Conservation (phyloP, 2,113 vertebrate genomes). For the Corythoichthys haematopterus region DNA sequence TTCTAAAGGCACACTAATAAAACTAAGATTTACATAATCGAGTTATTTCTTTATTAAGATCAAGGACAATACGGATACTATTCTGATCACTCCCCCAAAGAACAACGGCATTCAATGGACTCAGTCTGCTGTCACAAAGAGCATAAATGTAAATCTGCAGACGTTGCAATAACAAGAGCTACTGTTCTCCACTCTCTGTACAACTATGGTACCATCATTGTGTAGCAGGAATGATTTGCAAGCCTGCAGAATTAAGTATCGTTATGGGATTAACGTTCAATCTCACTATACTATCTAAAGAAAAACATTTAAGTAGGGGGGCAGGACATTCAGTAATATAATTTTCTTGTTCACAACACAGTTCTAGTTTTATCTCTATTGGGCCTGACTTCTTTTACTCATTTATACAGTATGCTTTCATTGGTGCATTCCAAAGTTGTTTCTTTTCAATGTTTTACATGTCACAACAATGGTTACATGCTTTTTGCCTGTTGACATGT, state of each 20-base stretch:
- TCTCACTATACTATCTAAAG: conserved; percentile 1
- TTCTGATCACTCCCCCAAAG: conserved; percentile 26
- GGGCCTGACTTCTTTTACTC: too few species aligned
- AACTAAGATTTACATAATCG: conserved; percentile 10
- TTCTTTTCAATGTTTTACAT: background rate
- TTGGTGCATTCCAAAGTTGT: background rate
- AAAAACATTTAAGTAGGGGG: background rate
- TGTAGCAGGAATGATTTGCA: background rate
- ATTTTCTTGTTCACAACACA: background rate
- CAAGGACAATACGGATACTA: conserved; percentile 27
- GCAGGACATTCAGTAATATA: background rate
- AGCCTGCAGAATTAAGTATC: background rate
- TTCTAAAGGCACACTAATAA: conserved; percentile 39
- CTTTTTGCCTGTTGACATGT: background rate
- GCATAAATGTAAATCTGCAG: conserved; percentile 41
- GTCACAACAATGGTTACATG: background rate
- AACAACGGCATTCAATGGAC: conserved; percentile 27
- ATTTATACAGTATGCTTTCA: too few species aligned
- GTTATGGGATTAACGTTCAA: background rate
- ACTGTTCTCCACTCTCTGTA: background rate
- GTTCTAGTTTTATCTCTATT: too few species aligned
- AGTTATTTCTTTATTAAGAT: conserved; percentile 18
- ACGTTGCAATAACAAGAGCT: conserved; percentile 17
- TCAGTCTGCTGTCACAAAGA: conserved; percentile 17
- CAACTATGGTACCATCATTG: background rate